Percentiles rank a stretch among this genome's conserved stretches.
Conservation (phyloP, 2,888 invertebrate species). For the Hylaea fasciaria region DNA sequence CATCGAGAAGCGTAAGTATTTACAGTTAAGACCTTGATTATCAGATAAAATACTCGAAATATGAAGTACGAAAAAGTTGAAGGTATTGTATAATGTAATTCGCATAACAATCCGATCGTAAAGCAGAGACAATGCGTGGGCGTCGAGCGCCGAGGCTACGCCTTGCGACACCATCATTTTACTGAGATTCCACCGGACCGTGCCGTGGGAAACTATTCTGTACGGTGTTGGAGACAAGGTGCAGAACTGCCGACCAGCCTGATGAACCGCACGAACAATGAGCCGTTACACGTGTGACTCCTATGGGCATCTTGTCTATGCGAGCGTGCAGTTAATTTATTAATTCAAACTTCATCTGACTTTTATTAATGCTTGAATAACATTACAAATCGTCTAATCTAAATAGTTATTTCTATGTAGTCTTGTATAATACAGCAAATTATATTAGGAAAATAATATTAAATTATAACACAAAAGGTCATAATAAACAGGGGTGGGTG, state of each 20-base stretch:
- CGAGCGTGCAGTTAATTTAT: not conserved
- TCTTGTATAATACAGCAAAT: too few species aligned
- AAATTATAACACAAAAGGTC: too few species aligned
- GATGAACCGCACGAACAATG: slow-evolving; percentile 44
- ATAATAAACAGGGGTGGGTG: too few species aligned
- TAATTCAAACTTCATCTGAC: too few species aligned
- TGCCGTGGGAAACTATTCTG: slow-evolving; percentile 10
- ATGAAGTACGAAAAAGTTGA: not conserved
- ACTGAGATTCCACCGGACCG: slow-evolving; percentile 38
- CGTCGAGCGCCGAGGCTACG: slow-evolving; percentile 45
- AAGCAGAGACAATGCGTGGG: slow-evolving; percentile 50
- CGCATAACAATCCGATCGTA: slow-evolving; percentile 36
- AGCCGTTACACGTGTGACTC: slow-evolving; percentile 44
- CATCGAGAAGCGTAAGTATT: too few species aligned
- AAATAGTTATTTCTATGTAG: too few species aligned
- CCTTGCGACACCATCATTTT: slow-evolving; percentile 49
- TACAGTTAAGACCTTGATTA: too few species aligned
- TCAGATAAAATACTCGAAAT: not conserved
- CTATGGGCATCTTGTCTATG: slow-evolving; percentile 25
- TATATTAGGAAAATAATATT: too few species aligned
- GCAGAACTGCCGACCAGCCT: not conserved
- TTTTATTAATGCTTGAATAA: slow-evolving; percentile 11
- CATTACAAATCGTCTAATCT: not conserved
- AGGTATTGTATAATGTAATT: slow-evolving; percentile 26
- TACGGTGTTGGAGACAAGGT: not conserved